Conservation (phyloP, 2,113 vertebrate species). For the Synchiropus splendidus region DNA sequence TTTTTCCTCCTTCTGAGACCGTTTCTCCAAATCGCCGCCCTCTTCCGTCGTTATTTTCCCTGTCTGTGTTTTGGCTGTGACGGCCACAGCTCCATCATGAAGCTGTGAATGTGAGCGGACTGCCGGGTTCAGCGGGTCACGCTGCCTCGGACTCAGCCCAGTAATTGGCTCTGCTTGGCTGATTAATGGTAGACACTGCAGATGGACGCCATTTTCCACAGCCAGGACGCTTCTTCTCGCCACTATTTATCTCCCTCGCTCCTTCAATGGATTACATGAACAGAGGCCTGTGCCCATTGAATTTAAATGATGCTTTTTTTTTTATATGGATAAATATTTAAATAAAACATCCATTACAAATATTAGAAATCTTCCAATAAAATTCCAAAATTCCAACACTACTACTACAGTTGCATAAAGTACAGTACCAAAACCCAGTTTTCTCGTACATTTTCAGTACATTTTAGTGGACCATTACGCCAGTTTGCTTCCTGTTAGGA, state of each 20-base stretch:
- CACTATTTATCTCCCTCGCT: constrained; percentile 19
- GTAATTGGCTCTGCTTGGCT: constrained; percentile 62
- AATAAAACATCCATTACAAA: too few species aligned
- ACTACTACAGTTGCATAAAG: background rate
- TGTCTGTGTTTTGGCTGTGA: too few species aligned
- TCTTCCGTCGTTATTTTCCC: too few species aligned
- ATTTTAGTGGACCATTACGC: too few species aligned
- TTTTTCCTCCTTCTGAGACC: too few species aligned
- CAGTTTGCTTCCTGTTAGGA: too few species aligned
- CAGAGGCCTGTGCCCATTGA: too few species aligned
- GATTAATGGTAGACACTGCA: constrained; percentile 61
- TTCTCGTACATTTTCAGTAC: background rate
- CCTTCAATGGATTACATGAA: constrained; percentile 27
- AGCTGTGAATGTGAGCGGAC: too few species aligned
- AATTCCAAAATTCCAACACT: too few species aligned
- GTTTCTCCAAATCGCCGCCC: too few species aligned
- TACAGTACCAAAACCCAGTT: background rate
- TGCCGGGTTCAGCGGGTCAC: constrained; percentile 43
- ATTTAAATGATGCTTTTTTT: background rate
- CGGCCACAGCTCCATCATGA: too few species aligned
- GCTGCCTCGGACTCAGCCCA: constrained; percentile 34
- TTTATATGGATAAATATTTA: background rate
- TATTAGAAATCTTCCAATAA: too few species aligned
- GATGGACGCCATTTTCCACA: constrained; percentile 58
- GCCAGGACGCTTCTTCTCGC: constrained; percentile 42